Conservation (phyloP, 2,797 vertebrate genomes). For the Hyperoplus immaculatus region DNA sequence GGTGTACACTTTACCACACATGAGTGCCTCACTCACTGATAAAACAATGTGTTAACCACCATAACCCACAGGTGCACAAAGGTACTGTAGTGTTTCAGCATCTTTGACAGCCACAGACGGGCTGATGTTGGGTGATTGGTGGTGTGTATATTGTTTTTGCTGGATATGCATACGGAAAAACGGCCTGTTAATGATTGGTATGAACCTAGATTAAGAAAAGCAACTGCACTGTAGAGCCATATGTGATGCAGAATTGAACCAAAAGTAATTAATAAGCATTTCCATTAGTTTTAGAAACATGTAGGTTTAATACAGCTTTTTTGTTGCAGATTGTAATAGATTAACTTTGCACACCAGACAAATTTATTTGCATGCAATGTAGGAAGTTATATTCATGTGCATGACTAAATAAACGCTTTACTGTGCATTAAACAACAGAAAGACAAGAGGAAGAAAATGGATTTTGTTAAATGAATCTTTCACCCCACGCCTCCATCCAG, state of each 20-base stretch:
- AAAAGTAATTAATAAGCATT: neutral
- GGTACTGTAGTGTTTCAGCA: neutral
- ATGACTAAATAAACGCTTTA: neutral
- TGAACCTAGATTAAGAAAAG: neutral
- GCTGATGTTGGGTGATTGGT: neutral
- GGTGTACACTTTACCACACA: conserved; percentile 1
- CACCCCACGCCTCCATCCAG: neutral
- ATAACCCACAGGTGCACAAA: conserved; percentile 28
- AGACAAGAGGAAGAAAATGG: neutral
- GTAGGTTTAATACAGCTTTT: neutral
- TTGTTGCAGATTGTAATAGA: neutral
- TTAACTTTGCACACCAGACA: neutral
- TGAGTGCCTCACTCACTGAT: conserved; percentile 16
- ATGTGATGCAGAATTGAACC: neutral
- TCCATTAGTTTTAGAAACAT: neutral
- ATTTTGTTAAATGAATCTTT: neutral
- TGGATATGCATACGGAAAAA: neutral
- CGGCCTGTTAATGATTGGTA: neutral
- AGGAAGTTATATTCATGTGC: neutral
- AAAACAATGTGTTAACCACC: conserved; percentile 34
- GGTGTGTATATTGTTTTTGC: neutral
- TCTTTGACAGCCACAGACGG: conserved; percentile 1
- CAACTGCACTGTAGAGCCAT: neutral
- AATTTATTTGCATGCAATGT: neutral
- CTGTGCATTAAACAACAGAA: conserved; percentile 1